Conservation (phyloP, 1,140 invertebrate species). For the Penaeus japonicus region DNA sequence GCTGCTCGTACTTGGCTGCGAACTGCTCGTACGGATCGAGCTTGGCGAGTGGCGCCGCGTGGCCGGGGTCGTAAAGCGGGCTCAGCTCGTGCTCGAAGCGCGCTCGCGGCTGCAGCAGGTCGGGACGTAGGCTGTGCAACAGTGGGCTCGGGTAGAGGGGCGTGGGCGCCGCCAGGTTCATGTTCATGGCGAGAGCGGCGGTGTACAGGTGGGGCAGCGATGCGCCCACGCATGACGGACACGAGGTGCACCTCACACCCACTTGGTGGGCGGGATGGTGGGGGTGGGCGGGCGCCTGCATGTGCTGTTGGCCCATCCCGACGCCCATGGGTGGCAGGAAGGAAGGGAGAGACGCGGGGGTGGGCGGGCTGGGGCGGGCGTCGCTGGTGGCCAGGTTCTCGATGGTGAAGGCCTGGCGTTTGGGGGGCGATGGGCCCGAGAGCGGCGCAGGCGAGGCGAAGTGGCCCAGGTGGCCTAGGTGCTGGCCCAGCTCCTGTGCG, state of each 20-base stretch:
- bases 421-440: conserved; percentile 21
- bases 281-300: conserved; percentile 84
- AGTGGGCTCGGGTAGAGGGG: background rate
- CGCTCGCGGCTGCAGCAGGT: background rate
- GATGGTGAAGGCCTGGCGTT: conserved; percentile 52
- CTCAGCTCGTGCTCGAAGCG: background rate
- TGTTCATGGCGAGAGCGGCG: conserved; percentile 19
- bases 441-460: background rate
- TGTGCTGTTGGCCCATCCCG: conserved; percentile 72
- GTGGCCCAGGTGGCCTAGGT: conserved; percentile 23
- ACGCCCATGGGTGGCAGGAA: conserved; percentile 75
- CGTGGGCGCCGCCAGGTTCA: background rate
- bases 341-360: conserved; percentile 1
- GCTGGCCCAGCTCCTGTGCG: conserved; percentile 31
- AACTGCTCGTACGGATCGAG: background rate
- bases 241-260: background rate
- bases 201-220: conserved; percentile 13
- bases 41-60: background rate
- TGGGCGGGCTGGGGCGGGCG: conserved; percentile 48
- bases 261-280: conserved; percentile 74
- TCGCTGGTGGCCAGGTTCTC: conserved; percentile 56
- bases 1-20: background rate
- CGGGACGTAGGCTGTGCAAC: background rate
- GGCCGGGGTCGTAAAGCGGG: background rate
- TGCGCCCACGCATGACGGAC: background rate